Base-by-base conservation (phyloP, 2,888 invertebrate genomes). In the Drosophila testacea region DNA sequence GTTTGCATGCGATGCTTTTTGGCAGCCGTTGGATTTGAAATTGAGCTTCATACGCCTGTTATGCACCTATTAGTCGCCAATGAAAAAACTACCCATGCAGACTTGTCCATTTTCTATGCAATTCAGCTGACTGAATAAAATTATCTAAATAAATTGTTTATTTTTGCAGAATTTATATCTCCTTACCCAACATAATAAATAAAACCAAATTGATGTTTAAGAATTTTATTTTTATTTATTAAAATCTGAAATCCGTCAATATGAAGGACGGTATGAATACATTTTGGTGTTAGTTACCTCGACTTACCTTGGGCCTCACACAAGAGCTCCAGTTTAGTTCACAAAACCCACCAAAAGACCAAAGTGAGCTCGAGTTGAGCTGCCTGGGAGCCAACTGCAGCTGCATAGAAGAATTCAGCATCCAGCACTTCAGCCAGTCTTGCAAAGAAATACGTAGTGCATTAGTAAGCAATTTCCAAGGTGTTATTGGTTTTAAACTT, bases 381-480 rank as follows among this genome's bases (percentile, higher is more conserved):
- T 66, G 65, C 52, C 70, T 61, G 66, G 55, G 61, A 59, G 16
- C 39, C 28, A 54, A 28, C 71, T 56, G 41, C 54, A 66, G 64
- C 46, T 60, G 61, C 46, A 56, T 47, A 41, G 70, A 52, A 46
- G 56, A 66, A 63, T 75, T 67, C 61, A 79, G 81, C 57, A 67
- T 78, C 77, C 79, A 77, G 81, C 77, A 70, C 70, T 76, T 72
- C 72, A 70, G 85, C 73, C 82, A 88, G 88, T 77, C 88, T 86
- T 86, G 86, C 67, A 86, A 86, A 88, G 82, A 86, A 86, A 86
- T 84, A 86, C 84, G 80, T 82, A 70, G 77, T 71, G 76, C 69
- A 86, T 86, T 86, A 86, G 81, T 86, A 76, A 73, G 77, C 79
- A 56, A 52, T 61, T 62, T 61, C 74, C 74, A 69, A 55, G 27